Conservation (phyloP, 2,888 invertebrate species). For the Aphelenchoides bicaudatus region DNA sequence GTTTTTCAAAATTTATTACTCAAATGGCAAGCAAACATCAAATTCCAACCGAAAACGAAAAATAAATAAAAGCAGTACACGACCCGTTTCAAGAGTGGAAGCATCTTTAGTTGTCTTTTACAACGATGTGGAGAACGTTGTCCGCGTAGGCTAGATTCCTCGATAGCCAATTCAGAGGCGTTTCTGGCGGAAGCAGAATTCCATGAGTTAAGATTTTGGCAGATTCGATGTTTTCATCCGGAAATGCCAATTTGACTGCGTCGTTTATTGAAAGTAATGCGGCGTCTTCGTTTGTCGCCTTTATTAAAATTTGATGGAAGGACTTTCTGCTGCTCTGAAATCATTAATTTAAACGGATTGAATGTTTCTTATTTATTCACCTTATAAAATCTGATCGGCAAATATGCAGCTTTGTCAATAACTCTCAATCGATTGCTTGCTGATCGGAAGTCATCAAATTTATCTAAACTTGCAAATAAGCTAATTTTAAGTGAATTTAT, state of each 20-base stretch:
- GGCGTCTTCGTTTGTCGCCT: slow-evolving; percentile 5
- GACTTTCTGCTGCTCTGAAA: slow-evolving; percentile 4
- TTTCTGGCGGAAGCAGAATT: slow-evolving; percentile 77
- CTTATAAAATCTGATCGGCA: slow-evolving; percentile 71
- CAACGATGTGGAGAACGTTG: slow-evolving; percentile 78
- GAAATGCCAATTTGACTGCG: slow-evolving; percentile 22
- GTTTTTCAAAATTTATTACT: too few species aligned
- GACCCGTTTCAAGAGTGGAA: slow-evolving; percentile 4
- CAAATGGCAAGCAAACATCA: too few species aligned
- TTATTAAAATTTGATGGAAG: slow-evolving; percentile 12
- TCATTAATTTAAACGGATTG: not conserved
- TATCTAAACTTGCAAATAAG: slow-evolving; percentile 69
- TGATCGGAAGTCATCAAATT: slow-evolving; percentile 98
- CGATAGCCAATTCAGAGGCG: slow-evolving; percentile 92
- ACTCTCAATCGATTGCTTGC: slow-evolving; percentile 94
- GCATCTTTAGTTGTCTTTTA: slow-evolving; percentile 13
- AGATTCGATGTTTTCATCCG: not conserved
- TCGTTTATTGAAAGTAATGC: slow-evolving; percentile 17
- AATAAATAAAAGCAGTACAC: too few species aligned
- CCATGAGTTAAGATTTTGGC: slow-evolving; percentile 70
- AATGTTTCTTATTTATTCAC: slow-evolving; percentile 19
- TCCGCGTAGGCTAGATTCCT: slow-evolving; percentile 97
- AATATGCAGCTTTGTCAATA: slow-evolving; percentile 73
- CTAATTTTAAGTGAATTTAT: not conserved
- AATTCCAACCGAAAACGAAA: too few species aligned